These are phyloP conservation scores for Amphiprion percula DNA, from an alignment of 2,113 vertebrate species.

Conservation along the genomic window DNA sequence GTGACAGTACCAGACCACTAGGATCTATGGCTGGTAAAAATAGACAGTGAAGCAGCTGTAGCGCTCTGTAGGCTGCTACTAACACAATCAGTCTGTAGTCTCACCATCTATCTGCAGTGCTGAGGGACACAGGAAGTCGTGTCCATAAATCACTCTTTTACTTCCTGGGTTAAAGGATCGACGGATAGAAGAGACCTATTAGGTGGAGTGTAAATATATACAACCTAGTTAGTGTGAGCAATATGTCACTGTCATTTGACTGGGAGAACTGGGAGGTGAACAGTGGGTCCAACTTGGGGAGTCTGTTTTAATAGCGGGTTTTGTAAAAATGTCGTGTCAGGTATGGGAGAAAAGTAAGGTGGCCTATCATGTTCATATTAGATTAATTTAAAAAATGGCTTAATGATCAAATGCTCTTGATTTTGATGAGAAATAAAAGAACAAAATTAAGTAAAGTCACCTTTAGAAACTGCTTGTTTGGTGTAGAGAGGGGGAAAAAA, in stretches of 20 bases:
- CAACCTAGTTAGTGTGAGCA: conserved; percentile 45
- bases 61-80: conserved; percentile 36
- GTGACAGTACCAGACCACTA: conserved; percentile 74
- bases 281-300: neutral
- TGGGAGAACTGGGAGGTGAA: conserved; percentile 21
- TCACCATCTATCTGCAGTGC: conserved; percentile 31
- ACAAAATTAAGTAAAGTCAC: too few relatives aligned
- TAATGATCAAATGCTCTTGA: too few relatives aligned
- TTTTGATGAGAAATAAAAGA: too few relatives aligned
- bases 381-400: too few relatives aligned
- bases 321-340: neutral
- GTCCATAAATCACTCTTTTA: conserved; percentile 53
- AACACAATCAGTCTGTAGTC: conserved; percentile 54
- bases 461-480: too few relatives aligned
- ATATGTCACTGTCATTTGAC: conserved; percentile 32
- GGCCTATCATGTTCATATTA: too few relatives aligned
- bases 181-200: conserved; percentile 1
- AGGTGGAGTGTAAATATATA: conserved; percentile 39
- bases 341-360: too few relatives aligned
- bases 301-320: neutral
- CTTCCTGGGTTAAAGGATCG: conserved; percentile 48
- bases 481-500: too few relatives aligned
- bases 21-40: conserved; percentile 76
- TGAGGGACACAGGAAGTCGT: conserved; percentile 46
- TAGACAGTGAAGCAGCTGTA: conserved; percentile 67